Conservation (phyloP, 2,113 vertebrate species). For the Tautogolabrus adspersus region DNA sequence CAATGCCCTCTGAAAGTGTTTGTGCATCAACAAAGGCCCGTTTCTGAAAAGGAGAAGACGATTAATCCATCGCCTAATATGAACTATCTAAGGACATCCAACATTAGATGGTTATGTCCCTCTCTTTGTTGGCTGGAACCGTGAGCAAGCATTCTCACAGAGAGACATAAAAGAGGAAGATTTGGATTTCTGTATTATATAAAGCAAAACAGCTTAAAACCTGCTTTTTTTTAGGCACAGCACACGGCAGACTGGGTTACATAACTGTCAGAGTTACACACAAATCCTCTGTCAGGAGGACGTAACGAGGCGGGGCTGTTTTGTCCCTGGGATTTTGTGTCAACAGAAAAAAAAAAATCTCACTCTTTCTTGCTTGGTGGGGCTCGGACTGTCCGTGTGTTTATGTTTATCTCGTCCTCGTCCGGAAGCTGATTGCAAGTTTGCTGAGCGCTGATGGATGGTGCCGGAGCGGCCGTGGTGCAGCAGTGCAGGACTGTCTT, state of each 20-base stretch:
- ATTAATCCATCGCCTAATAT: background rate
- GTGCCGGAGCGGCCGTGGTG: background rate
- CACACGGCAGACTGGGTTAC: constrained; percentile 30
- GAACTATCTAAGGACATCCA: background rate
- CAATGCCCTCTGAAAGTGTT: background rate
- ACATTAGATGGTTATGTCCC: too few relatives aligned
- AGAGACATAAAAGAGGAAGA: constrained; percentile 20
- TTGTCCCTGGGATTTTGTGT: constrained; percentile 35
- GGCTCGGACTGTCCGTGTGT: background rate
- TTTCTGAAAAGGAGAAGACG: background rate
- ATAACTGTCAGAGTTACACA: constrained; percentile 27
- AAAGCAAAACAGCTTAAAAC: constrained; percentile 57
- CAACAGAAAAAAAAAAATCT: background rate
- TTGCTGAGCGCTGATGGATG: constrained; percentile 18
- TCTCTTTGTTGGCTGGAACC: constrained; percentile 27
- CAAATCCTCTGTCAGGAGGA: constrained; percentile 16
- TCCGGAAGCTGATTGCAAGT: constrained; percentile 8
- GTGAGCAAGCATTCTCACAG: constrained; percentile 1
- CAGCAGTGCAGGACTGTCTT: constrained; percentile 18
- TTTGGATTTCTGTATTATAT: constrained; percentile 57
- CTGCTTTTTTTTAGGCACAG: constrained; percentile 25
- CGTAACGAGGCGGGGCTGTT: constrained; percentile 4
- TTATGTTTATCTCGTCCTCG: constrained; percentile 12
- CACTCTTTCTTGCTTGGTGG: background rate
- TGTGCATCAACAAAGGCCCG: background rate